Conservation (phyloP, 2,888 invertebrate genomes). For the Uloborus plumipes region DNA sequence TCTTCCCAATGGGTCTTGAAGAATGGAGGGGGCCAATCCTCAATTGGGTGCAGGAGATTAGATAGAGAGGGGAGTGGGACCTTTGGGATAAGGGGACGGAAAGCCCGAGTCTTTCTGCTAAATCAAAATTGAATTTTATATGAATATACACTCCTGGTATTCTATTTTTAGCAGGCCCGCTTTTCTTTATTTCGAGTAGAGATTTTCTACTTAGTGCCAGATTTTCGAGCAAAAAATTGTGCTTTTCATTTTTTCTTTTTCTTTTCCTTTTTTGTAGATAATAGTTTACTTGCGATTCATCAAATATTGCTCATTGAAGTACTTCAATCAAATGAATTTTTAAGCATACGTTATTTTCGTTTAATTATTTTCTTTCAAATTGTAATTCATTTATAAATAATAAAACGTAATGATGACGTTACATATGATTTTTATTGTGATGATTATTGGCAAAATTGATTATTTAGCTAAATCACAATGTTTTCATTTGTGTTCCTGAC, state of each 20-base stretch:
- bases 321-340: too few species aligned
- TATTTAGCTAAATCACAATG: too few species aligned
- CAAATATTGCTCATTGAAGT: too few species aligned
- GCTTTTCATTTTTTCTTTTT: not conserved
- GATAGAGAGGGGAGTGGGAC: slow-evolving; percentile 18
- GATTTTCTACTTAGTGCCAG: not conserved
- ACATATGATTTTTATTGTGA: too few species aligned
- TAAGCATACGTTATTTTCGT: too few species aligned
- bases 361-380: too few species aligned
- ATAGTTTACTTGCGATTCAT: too few species aligned
- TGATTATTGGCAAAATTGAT: too few species aligned
- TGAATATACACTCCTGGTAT: not conserved
- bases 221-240: not conserved
- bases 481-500: too few species aligned
- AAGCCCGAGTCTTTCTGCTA: slow-evolving; percentile 4
- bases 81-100: slow-evolving; percentile 19
- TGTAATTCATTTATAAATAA: too few species aligned
- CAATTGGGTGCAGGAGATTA: slow-evolving; percentile 53
- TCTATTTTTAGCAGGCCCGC: not conserved
- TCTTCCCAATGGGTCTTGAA: slow-evolving; percentile 13
- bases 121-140: slow-evolving; percentile 57
- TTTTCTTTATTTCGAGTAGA: not conserved
- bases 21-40: slow-evolving; percentile 17
- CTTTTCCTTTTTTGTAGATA: too few species aligned
- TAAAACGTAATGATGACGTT: too few species aligned